These are phyloP conservation scores for Parazoanthus atlanticus DNA, from an alignment of 92 coral and sea anemone genomes.

Conservation along the genomic window DNA sequence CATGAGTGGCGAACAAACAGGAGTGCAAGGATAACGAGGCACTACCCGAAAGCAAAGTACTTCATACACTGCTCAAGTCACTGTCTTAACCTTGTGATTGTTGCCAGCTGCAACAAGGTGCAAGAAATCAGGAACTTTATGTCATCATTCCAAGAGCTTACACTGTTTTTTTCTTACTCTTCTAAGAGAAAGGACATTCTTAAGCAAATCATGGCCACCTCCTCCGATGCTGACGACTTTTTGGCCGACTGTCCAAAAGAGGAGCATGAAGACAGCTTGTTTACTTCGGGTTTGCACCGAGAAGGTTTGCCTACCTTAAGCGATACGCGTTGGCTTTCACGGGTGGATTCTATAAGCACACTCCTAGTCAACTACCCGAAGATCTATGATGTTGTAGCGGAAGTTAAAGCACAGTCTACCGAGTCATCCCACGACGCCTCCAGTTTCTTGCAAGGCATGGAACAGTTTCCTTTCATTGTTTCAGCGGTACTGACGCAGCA, in stretches of 20 bases:
- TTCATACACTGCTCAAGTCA: slow-evolving; percentile 32
- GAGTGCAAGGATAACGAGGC: slow-evolving; percentile 42
- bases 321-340: slow-evolving; percentile 42
- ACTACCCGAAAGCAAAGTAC: slow-evolving; percentile 3
- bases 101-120: slow-evolving; percentile 53
- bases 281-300: slow-evolving; percentile 31
- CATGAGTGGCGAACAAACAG: slow-evolving; percentile 40
- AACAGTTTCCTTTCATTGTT: slow-evolving; percentile 30
- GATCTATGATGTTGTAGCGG: slow-evolving; percentile 39
- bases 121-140: slow-evolving; percentile 53
- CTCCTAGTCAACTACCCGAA: slow-evolving; percentile 3
- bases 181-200: slow-evolving; percentile 49
- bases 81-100: slow-evolving; percentile 55
- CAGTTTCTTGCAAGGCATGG: slow-evolving; percentile 43
- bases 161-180: slow-evolving; percentile 51
- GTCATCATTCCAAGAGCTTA: slow-evolving; percentile 43
- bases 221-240: slow-evolving; percentile 25
- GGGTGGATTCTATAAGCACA: slow-evolving; percentile 44
- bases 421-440: slow-evolving; percentile 51
- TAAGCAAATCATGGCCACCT: slow-evolving; percentile 28
- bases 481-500: slow-evolving; percentile 45
- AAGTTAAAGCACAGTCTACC: slow-evolving; percentile 47
- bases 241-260: slow-evolving; percentile 34
- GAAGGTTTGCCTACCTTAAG: slow-evolving; percentile 39
- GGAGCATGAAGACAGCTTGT: slow-evolving; percentile 32